Evolutionary conservation across 1,140 invertebrate species (phyloP), one percentile per base, ranked within the genome.

Genomic region (Scaptomyza graminum): DNA sequence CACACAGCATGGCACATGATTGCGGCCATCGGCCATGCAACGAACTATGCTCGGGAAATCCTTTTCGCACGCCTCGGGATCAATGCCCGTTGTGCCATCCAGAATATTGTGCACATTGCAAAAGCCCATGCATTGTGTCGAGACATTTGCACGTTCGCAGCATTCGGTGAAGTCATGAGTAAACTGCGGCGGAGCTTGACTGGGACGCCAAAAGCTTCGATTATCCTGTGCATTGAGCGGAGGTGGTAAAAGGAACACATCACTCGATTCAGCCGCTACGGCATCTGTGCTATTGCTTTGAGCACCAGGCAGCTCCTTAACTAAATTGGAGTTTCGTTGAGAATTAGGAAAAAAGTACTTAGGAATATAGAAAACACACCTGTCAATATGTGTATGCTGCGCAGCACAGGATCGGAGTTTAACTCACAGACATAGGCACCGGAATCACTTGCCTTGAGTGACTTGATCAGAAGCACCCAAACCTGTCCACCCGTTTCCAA

Each of bases 371-470:
- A 22, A 22, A 22, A 92, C 92, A 93, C 91, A 96, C 95, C 95
- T 79, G 93, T 94, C 8, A 97, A 91, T 88, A 95, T 94, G 84
- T 96, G 95, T 83, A 96, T 96, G 68, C 95, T 96, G 49, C 94
- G 93, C 12, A 96, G 93, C 3, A 95, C 94, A 0, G 96, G 96
- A 70, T 94, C 94, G n/a, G 95, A 96, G 92, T 97, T 97, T 0
- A 97, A 94, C 91, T 97, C 96, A 76, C 96, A 97, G 69, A 95
- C 94, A 82, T 97, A 97, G 6, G 96, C 93, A 3, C 96, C 96
- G 5, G 95, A 94, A 90, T 97, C 96, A 6, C 93, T 93, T 3
- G 94, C 90, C 77, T 93, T 94, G 1, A 95, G 93, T 22, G 93
- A 92, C 77, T 95, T 95, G 77, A 97, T 96, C 43, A 95, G 94